Percentiles rank a stretch among this genome's conserved stretches.
Conservation (phyloP, 2,888 invertebrate species). For the Caenorhabditis becei region DNA sequence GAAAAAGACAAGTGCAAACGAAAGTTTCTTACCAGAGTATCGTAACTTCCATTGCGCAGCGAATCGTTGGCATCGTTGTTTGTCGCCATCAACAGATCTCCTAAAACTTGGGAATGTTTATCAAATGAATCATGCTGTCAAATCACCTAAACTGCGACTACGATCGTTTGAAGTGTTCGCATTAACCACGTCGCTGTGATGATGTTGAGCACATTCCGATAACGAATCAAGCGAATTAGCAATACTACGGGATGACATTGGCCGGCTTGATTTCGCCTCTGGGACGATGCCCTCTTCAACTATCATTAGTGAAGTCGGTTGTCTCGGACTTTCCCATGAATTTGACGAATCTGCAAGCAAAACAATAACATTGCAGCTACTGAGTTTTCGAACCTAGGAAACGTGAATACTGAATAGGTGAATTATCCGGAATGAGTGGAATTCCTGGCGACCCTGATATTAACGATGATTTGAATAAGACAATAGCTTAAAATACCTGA, state of each 20-base stretch:
- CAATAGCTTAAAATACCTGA: neutral
- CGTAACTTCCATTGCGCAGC: conserved; percentile 52
- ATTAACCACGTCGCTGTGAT: conserved; percentile 26
- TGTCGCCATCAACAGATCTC: conserved; percentile 38
- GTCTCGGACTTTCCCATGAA: conserved; percentile 32
- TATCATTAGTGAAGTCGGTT: conserved; percentile 34
- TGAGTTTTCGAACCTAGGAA: neutral
- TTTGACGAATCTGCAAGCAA: conserved; percentile 21
- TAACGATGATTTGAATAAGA: neutral
- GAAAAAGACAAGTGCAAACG: conserved; percentile 8
- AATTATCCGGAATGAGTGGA: conserved; percentile 33
- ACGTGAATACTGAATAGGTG: conserved; percentile 7
- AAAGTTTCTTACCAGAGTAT: conserved; percentile 41
- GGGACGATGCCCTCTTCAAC: conserved; percentile 43
- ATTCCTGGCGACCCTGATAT: conserved; percentile 34
- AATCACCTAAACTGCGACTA: conserved; percentile 42
- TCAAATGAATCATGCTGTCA: neutral
- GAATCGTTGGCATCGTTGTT: conserved; percentile 29
- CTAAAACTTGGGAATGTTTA: conserved; percentile 20
- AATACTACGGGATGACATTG: conserved; percentile 21
- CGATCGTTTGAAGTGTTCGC: conserved; percentile 36
- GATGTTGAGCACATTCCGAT: conserved; percentile 55
- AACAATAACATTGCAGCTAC: neutral
- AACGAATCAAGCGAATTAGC: conserved; percentile 60
- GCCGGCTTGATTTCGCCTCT: conserved; percentile 3